These are phyloP conservation scores for Danionella cerebrum DNA, from an alignment of 2,113 vertebrate species.

Conservation along the genomic window DNA sequence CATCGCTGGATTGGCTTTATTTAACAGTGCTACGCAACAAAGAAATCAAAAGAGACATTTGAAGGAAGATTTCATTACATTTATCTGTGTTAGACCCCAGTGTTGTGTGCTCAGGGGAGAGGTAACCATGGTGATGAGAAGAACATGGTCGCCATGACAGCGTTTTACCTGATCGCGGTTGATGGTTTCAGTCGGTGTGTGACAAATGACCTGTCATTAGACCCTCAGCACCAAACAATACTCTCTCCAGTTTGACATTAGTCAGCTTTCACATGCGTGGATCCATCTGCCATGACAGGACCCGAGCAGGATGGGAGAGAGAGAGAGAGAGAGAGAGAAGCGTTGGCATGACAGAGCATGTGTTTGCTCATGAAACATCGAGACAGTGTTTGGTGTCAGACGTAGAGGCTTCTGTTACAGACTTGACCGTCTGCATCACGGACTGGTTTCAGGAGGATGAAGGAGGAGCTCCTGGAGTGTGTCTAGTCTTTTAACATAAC, in stretches of 20 bases:
- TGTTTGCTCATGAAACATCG: slow-evolving; percentile 11
- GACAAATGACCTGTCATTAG: slow-evolving; percentile 41
- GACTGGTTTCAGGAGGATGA: too few relatives aligned
- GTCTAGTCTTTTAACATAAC: too few relatives aligned
- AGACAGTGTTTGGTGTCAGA: background rate
- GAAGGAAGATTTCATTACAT: background rate
- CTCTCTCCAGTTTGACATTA: slow-evolving; percentile 2
- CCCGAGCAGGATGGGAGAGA: background rate
- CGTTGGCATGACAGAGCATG: too few relatives aligned
- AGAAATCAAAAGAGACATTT: slow-evolving; percentile 1
- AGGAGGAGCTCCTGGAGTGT: too few relatives aligned
- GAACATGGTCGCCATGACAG: slow-evolving; percentile 38
- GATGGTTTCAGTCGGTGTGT: slow-evolving; percentile 38
- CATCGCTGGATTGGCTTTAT: background rate
- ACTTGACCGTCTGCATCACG: too few relatives aligned
- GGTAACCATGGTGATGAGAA: slow-evolving; percentile 6
- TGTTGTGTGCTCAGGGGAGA: background rate
- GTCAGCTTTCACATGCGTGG: slow-evolving; percentile 30
- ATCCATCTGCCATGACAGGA: slow-evolving; percentile 12
- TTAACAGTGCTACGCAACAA: background rate
- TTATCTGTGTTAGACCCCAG: background rate
- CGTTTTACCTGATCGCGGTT: slow-evolving; percentile 26
- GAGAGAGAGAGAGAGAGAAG: too few relatives aligned
- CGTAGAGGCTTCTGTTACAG: too few relatives aligned
- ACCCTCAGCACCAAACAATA: slow-evolving; percentile 32